Evolutionary conservation across 2,113 vertebrate species (phyloP).

Genomic region (Setophaga petechia): DNA sequence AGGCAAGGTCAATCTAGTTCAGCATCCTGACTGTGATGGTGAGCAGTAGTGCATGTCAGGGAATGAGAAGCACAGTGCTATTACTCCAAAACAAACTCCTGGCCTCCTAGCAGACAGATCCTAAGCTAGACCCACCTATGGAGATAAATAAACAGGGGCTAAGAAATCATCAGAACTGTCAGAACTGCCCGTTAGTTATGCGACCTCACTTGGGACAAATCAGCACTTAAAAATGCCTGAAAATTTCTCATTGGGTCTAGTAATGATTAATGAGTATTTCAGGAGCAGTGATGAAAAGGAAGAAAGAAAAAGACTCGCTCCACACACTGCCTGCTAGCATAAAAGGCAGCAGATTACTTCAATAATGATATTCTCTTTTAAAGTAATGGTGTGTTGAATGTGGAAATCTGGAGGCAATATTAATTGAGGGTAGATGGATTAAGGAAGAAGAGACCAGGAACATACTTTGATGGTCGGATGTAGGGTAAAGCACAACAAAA

Average conservation of each 20-base stretch:
- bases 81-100: not conserved
- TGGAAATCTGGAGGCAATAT: not conserved
- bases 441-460: not conserved
- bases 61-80: not conserved
- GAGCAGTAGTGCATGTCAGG: not conserved
- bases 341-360: conserved; percentile 23
- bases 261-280: conserved; percentile 19
- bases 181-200: not conserved
- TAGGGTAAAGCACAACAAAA: not conserved
- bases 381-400: not conserved
- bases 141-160: not conserved
- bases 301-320: not conserved
- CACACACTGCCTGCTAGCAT: not conserved
- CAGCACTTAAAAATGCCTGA: conserved; percentile 7
- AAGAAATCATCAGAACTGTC: not conserved
- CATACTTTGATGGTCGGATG: not conserved
- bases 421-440: conserved; percentile 17
- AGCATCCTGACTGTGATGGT: not conserved
- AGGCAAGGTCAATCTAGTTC: not conserved
- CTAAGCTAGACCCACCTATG: not conserved
- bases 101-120: not conserved
- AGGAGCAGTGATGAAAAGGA: conserved; percentile 7
- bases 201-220: not conserved
- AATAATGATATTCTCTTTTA: not conserved
- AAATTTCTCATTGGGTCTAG: not conserved